Evolutionary conservation across 2,888 invertebrate genomes (phyloP), one percentile per base, ranked within the genome.

Genomic region (Seira musarum): DNA sequence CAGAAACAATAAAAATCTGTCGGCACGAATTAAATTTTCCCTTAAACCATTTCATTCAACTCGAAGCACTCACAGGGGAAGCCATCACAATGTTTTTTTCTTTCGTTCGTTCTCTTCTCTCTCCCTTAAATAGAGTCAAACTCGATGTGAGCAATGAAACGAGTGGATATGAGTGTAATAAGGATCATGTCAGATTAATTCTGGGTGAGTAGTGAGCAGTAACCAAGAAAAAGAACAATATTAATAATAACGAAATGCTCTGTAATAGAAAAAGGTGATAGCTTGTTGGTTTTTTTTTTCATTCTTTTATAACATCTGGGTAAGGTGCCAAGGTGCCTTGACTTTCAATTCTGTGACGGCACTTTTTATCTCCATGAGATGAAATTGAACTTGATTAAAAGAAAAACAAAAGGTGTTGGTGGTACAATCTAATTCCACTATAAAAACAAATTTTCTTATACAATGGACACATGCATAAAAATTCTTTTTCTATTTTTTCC

Each of bases 141-240:
- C 53, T 1, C 19, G 68, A 21, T 63, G 65, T 53, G 68, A 80
- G 57, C 72, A 80, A 60, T 25, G 60, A 64, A 8, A 60, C 49
- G 60, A 64, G 30, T 30, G 30, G 8, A 30, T 2, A 8, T 15
- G 24, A 64, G 25, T 22, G 40, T 63, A 73, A 79, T 79, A 66
- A 80, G 80, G 75, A 75, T 80, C 75, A 80, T 71, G 80, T 80
- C 75, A 71, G 80, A 80, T 80, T 80, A 80, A 80, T 80, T 75
- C 66, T 30, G 53, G 65, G 71, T 66, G 71, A 80, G 70, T 75
- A 71, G 75, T 49, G 60, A 71, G 21, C 63, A 63, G 24, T 30
- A 64, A 30, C n/a, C n/a, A n/a, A n/a, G 63, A 68, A 74, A 53
- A 30, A 67, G 53, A 53, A 53, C 63, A 71, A 75, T 71, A 80